Evolutionary conservation across 2,113 vertebrate genomes (phyloP).

Genomic region (Caloenas nicobarica): DNA sequence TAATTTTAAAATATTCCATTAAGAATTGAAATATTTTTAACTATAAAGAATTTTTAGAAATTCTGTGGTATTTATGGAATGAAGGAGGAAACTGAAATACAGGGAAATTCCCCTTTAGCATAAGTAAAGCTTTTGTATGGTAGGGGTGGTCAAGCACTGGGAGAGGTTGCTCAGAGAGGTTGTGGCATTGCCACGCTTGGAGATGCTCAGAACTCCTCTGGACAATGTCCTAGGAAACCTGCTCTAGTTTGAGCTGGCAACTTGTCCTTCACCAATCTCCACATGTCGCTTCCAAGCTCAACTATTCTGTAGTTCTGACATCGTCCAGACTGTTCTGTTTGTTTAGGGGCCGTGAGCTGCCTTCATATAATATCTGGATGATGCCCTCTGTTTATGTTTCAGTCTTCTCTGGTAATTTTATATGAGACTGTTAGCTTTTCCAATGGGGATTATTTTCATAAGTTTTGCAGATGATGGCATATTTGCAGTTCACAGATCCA

Average conservation of each 20-base stretch:
- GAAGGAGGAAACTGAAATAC: not conserved
- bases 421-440: not conserved
- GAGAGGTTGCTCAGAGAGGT: not conserved
- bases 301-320: not conserved
- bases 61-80: not conserved
- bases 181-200: not conserved
- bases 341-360: not conserved
- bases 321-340: not conserved
- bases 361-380: not conserved
- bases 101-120: not conserved
- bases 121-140: not conserved
- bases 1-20: not conserved
- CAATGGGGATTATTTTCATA: not conserved
- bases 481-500: not conserved
- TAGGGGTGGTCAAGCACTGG: too few species aligned
- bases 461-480: not conserved
- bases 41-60: not conserved
- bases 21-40: not conserved
- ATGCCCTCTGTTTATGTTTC: not conserved
- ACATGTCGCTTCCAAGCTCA: not conserved
- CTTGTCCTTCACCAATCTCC: not conserved
- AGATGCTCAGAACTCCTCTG: not conserved
- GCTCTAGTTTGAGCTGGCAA: not conserved
- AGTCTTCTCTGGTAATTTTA: not conserved
- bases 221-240: not conserved